Conservation (phyloP, 1,140 invertebrate genomes). For the Pseudobourletiella spinata region DNA sequence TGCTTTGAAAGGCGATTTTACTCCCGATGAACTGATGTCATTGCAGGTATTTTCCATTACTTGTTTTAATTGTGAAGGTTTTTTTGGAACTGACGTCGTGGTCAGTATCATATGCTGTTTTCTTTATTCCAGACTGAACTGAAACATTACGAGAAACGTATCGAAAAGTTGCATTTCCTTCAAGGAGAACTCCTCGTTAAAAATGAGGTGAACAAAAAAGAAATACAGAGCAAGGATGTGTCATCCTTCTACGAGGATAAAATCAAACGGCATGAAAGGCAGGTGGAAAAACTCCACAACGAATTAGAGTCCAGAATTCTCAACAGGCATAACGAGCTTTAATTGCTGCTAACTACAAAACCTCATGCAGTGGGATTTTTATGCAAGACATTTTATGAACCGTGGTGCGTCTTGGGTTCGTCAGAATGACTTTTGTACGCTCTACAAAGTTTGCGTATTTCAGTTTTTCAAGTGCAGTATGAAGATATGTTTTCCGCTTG, state of each 20-base stretch:
- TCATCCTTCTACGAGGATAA: slow-evolving; percentile 56
- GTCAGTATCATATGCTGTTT: no score
- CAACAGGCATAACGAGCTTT: slow-evolving; percentile 49
- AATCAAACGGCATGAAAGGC: slow-evolving; percentile 69
- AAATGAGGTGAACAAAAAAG: slow-evolving; percentile 36
- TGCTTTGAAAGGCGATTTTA: slow-evolving; percentile 69
- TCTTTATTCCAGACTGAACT: slow-evolving; percentile 56
- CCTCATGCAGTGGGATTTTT: neutral
- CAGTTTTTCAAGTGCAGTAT: neutral
- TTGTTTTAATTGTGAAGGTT: neutral
- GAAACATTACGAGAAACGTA: slow-evolving; percentile 73
- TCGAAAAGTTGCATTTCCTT: slow-evolving; percentile 71
- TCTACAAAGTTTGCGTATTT: neutral
- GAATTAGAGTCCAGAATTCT: slow-evolving; percentile 70
- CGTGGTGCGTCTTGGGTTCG: neutral
- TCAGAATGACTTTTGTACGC: neutral
- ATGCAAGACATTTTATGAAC: neutral
- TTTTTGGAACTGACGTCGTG: slow-evolving; percentile 3
- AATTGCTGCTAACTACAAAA: neutral
- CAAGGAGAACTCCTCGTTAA: slow-evolving; percentile 63
- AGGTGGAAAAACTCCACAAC: slow-evolving; percentile 76
- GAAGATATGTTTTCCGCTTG: neutral
- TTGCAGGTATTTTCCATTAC: slow-evolving; percentile 55
- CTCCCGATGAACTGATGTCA: slow-evolving; percentile 66
- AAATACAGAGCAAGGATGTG: slow-evolving; percentile 47